A percentile compares a stretch with the other conserved stretches of the same genome.
phyloP scores from a whole-genome alignment of 2,113 vertebrate species.

The Phodopus roborovskii region DNA sequence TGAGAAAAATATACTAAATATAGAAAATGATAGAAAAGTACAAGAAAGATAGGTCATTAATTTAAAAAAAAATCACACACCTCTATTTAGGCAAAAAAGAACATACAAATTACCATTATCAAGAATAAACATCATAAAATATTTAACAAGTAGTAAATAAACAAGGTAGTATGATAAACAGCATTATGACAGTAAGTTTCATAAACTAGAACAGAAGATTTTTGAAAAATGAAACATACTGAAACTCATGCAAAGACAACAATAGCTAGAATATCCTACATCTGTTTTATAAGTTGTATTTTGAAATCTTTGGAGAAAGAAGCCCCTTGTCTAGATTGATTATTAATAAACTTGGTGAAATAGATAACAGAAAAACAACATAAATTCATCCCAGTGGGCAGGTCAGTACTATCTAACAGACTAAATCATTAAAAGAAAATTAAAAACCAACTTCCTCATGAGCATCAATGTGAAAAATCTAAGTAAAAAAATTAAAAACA shows the following conservation, averaged over 20 bases:
- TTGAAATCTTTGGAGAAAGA: not conserved
- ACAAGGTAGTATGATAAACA: not conserved
- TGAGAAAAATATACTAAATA: constrained; percentile 1
- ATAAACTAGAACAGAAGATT: not conserved
- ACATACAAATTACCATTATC: not conserved
- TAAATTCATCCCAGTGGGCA: not conserved
- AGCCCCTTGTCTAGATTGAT: not conserved
- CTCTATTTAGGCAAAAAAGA: not conserved
- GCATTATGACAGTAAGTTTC: not conserved
- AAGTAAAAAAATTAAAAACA: not conserved
- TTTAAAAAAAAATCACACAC: not conserved
- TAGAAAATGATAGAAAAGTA: constrained; percentile 29
- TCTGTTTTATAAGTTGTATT: not conserved
- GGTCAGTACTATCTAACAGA: not conserved
- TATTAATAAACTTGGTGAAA: constrained; percentile 11
- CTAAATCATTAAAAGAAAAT: constrained; percentile 1
- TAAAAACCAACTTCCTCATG: not conserved
- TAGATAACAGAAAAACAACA: constrained; percentile 17
- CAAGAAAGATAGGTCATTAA: not conserved
- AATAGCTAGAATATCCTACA: not conserved
- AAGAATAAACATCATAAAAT: not conserved
- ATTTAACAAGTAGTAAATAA: constrained; percentile 20
- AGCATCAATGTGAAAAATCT: constrained; percentile 18
- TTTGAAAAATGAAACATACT: not conserved
- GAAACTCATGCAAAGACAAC: constrained; percentile 8